phyloP scores from a whole-genome alignment of 2,888 invertebrate genomes.

The Fissipunctia ypsillon region DNA sequence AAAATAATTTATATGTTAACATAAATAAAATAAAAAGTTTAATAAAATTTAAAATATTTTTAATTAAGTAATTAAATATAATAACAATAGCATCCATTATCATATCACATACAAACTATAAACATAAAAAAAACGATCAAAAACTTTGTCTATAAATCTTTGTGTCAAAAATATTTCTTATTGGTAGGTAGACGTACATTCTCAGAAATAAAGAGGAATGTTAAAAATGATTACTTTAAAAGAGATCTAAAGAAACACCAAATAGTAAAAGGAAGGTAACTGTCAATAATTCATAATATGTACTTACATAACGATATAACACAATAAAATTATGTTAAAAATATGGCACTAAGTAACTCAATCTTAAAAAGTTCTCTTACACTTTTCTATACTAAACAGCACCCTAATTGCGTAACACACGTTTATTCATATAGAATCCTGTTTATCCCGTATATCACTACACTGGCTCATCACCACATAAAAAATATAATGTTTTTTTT shows the following conservation, averaged over 20 bases:
- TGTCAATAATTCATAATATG: not conserved
- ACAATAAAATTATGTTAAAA: not conserved
- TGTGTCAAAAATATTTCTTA: slow-evolving; percentile 2
- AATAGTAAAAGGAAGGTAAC: not conserved
- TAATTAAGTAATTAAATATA: slow-evolving; percentile 11
- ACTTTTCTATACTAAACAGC: no score
- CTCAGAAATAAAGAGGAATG: not conserved
- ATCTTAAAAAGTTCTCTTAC: no score
- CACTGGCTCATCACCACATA: no score
- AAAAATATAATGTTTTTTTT: no score
- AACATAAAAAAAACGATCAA: not conserved
- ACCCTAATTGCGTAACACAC: no score
- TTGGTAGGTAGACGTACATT: not conserved
- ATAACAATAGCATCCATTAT: not conserved
- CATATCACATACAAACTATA: not conserved
- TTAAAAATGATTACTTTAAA: not conserved
- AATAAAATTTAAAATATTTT: not conserved
- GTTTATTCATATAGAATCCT: no score
- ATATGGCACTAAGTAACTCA: no score
- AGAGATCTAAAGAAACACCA: not conserved
- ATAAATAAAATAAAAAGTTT: slow-evolving; percentile 34
- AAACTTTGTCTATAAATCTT: not conserved
- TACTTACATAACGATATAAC: not conserved
- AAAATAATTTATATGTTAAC: slow-evolving; percentile 67
- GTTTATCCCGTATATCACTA: no score